Percentiles rank a stretch among this genome's conserved stretches.
Conservation (phyloP, 1,140 invertebrate species). For the Drosophila repletoides region DNA sequence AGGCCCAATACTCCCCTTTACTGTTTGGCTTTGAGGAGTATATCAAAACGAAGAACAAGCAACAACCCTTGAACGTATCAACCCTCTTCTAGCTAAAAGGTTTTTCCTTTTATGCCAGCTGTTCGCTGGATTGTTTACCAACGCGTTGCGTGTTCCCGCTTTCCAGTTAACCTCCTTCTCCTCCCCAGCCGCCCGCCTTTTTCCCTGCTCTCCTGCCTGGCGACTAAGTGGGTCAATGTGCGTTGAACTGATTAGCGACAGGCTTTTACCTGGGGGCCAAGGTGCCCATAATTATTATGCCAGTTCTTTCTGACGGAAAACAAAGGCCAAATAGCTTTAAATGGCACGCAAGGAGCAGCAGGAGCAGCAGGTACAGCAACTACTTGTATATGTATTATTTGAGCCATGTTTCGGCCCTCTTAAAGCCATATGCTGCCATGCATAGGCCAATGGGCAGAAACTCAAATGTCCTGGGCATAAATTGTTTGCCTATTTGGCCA, state of each 20-base stretch:
- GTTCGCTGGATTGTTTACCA: slow-evolving; percentile 50
- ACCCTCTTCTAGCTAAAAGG: slow-evolving; percentile 25
- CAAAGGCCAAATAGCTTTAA: slow-evolving; percentile 15
- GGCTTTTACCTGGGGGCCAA: slow-evolving; percentile 17
- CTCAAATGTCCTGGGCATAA: slow-evolving; percentile 37
- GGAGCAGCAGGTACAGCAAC: neutral
- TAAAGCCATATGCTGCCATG: slow-evolving; percentile 65
- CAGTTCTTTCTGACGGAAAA: neutral
- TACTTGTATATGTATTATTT: too few species aligned
- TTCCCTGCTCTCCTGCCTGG: neutral
- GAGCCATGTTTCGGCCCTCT: slow-evolving; percentile 19
- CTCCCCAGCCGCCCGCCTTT: neutral
- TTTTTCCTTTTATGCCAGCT: slow-evolving; percentile 40
- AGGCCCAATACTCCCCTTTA: too few species aligned
- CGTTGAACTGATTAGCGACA: slow-evolving; percentile 70
- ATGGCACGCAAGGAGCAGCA: neutral
- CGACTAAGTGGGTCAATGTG: slow-evolving; percentile 69
- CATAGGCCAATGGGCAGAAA: neutral
- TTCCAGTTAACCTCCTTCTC: neutral
- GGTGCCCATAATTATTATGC: slow-evolving; percentile 24
- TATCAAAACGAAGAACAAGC: too few species aligned
- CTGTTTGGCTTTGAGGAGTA: too few species aligned
- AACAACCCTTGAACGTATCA: slow-evolving; percentile 4
- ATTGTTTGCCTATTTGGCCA: slow-evolving; percentile 28
- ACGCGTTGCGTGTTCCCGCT: slow-evolving; percentile 23